A percentile compares a stretch with the other conserved stretches of the same genome.
Conservation (phyloP, 2,888 invertebrate species). For the Meliscaeva auricollis region DNA sequence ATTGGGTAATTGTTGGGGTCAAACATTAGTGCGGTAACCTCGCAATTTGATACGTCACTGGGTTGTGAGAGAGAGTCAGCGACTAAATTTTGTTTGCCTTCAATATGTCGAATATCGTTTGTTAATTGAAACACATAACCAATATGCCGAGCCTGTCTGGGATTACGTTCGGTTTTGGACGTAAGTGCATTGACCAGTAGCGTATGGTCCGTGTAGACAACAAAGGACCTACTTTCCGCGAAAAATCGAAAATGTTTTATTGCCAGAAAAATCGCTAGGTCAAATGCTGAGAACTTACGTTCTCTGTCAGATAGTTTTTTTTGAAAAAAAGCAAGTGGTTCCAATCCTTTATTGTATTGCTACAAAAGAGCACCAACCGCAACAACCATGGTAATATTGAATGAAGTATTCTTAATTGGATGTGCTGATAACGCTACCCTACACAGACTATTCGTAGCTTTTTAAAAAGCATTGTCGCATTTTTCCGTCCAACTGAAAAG, state of each 20-base stretch:
- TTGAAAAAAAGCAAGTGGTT: conserved; percentile 10
- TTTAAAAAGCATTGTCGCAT: background rate
- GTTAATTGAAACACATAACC: conserved; percentile 28
- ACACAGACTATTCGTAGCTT: conserved; percentile 1
- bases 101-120: conserved; percentile 12
- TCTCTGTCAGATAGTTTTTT: conserved; percentile 21
- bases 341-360: background rate
- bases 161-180: conserved; percentile 12
- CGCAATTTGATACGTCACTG: background rate
- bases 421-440: background rate
- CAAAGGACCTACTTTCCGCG: conserved; percentile 13
- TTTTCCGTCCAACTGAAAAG: conserved; percentile 7
- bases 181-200: conserved; percentile 1
- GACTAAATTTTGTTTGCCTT: conserved; percentile 8
- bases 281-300: conserved; percentile 24
- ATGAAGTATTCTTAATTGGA: background rate
- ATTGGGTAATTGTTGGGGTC: background rate
- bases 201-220: conserved; percentile 31
- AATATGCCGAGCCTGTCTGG: conserved; percentile 9
- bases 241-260: conserved; percentile 24
- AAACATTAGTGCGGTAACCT: background rate
- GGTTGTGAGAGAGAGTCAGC: background rate
- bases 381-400: background rate
- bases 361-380: background rate
- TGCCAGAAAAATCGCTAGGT: conserved; percentile 16